Base-by-base conservation (phyloP, 2,888 invertebrate species). In the Keiferia lycopersicella region DNA sequence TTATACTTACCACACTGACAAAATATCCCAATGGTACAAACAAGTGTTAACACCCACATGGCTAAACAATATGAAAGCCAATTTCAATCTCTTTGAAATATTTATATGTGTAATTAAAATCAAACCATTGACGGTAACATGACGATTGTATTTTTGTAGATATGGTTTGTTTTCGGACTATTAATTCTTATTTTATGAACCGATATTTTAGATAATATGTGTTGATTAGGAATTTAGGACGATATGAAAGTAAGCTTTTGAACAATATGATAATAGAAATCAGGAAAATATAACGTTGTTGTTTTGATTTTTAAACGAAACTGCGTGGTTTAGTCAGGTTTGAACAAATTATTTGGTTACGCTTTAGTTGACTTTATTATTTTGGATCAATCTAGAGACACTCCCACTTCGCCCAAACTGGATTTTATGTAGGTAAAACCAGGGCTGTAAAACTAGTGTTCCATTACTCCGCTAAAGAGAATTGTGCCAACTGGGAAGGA, bases 41-140 rank as follows among this genome's bases (percentile, higher is more conserved):
- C 45, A 8, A 45, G 45, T n/a, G 45, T 45, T n/a, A 45, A 8
- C 45, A 45, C 45, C 45, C 45, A 45, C 45, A 45, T 45, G 45
- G 16, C 16, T 45, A n/a, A 45, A 45, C n/a, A n/a, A n/a, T n/a
- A 16, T 45, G 45, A 16, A 6, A 45, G 45, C n/a, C 6, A 16
- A 45, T 14, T 14, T 41, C 14, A 45, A 45, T 45, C 45, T 45
- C n/a, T n/a, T n/a, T 16, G 8, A 16, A 45, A 45, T 45, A 45
- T 45, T 45, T 45, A 41, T 41, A 41, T 12, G 6, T 34, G 34
- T 10, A 4, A 8, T 45, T 6, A 45, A 45, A n/a, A 45, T 16
- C 2, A 16, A 45, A 45, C 16, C 45, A 45, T 45, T n/a, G 16
- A 45, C 16, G 34, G 34, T 34, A 26, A 4, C 6, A 6, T 26